Evolutionary conservation across 1,140 invertebrate genomes (phyloP).

Genomic region (Coenobita brevimanus): DNA sequence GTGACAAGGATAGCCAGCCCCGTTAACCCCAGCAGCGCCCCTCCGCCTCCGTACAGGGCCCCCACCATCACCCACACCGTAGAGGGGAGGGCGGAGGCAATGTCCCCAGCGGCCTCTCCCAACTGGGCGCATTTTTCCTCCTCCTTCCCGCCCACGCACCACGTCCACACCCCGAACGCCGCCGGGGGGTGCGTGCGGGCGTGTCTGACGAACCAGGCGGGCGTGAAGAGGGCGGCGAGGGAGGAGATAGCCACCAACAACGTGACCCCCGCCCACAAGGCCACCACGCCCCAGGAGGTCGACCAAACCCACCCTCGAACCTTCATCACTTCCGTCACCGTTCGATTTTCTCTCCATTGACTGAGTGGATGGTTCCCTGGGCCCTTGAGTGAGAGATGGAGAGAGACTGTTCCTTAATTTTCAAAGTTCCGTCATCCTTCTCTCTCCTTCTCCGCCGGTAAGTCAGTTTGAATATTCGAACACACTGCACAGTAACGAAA

Average conservation of each 20-base stretch:
- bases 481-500: no score
- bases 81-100: constrained; percentile 32
- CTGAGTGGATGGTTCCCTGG: no score
- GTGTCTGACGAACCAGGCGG: constrained; percentile 56
- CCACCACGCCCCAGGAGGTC: constrained; percentile 59
- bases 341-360: no score
- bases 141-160: constrained; percentile 45
- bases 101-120: constrained; percentile 34
- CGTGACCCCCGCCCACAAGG: constrained; percentile 56
- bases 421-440: no score
- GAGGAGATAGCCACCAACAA: constrained; percentile 53
- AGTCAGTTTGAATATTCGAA: no score
- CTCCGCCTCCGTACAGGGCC: constrained; percentile 54
- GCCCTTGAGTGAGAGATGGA: no score
- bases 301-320: constrained; percentile 62
- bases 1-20: constrained; percentile 47
- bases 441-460: no score
- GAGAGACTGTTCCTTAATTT: no score
- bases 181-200: constrained; percentile 41
- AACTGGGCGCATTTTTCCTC: constrained; percentile 44
- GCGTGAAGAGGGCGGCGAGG: constrained; percentile 57
- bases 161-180: constrained; percentile 60
- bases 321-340: no score
- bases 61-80: constrained; percentile 64
- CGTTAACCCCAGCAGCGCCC: constrained; percentile 52